Evolutionary conservation across 2,113 vertebrate species (phyloP), one percentile per base, ranked within the genome.

Genomic region (Nycticorax nycticorax): DNA sequence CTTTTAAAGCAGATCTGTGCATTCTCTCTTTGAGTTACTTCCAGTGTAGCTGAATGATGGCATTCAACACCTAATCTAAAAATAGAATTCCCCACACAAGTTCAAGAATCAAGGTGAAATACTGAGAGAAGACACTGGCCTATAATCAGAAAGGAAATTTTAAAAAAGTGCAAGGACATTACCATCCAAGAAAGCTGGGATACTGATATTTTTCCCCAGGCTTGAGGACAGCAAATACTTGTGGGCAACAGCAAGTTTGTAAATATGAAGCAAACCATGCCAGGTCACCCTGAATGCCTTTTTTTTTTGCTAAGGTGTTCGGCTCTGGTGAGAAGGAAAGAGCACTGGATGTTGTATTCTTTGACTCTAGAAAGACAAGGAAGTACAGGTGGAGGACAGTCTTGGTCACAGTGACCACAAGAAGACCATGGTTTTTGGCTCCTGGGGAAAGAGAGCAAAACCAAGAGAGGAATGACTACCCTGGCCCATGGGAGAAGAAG

Each of bases 251-350:
- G 9, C 19, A 74, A 63, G 8, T 39, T 78, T 13, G 9, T 14
- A 80, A 79, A 68, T 67, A 39, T 9, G 12, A 66, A 72, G 3
- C 10, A 86, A 64, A 85, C 78, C 30, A 33, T 59, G n/a, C 21
- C 5, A 1, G 16, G 26, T 10, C 10, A 75, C 13, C 1, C 12
- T 14, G 15, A 10, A 2, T 39, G 10, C 8, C 9, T 43, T 43
- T 56, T 43, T 56, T 57, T 66, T 60, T 3, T 17, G 7, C 11
- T 67, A 60, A 67, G 3, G 3, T 45, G 12, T 53, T 78, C 74
- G n/a, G 3, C 43, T 88, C 35, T 66, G 22, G 33, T 43, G 9
- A 26, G 12, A 60, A 55, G 5, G 9, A n/a, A 53, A 35, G 20
- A 64, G 20, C 28, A 50, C n/a, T 21, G 16, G 30, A 39, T 56